Conservation (phyloP, 2,797 vertebrate genomes). For the Channallabes apus region DNA sequence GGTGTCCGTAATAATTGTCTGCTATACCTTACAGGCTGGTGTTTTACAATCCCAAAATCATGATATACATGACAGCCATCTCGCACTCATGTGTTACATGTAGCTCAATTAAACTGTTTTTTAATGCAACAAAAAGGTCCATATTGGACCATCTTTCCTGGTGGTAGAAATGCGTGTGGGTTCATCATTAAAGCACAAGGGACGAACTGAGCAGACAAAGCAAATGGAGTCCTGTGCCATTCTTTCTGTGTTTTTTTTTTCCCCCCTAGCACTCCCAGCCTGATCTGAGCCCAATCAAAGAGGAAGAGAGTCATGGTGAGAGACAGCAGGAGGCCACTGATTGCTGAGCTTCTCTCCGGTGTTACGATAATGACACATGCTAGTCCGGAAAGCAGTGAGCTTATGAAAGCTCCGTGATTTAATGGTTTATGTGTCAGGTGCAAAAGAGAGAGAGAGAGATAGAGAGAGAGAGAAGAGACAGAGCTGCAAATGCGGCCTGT, state of each 20-base stretch:
- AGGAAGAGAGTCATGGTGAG: conserved; percentile 12
- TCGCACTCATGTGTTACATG: not conserved
- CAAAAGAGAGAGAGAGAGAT: not conserved
- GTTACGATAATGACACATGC: conserved; percentile 60
- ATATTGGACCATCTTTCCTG: not conserved
- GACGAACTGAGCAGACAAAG: not conserved
- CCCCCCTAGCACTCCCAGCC: not conserved
- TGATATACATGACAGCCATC: not conserved
- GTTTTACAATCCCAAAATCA: not conserved
- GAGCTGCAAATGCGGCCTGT: not conserved
- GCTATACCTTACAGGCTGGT: not conserved
- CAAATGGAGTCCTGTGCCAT: conserved; percentile 8
- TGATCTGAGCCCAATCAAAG: conserved; percentile 31
- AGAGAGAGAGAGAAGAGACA: not conserved
- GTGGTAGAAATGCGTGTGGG: not conserved
- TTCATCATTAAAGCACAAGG: conserved; percentile 16
- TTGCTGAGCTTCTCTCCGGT: conserved; percentile 48
- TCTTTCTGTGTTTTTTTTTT: not conserved
- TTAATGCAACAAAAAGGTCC: not conserved
- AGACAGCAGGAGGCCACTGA: conserved; percentile 33
- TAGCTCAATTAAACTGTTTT: not conserved
- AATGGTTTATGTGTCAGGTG: conserved; percentile 43
- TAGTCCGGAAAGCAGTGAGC: conserved; percentile 51
- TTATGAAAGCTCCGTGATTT: conserved; percentile 37
- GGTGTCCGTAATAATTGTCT: too few relatives aligned